Evolutionary conservation across 2,113 vertebrate species (phyloP), one percentile per base, ranked within the genome.

Genomic region (Leptocoma aspasia): DNA sequence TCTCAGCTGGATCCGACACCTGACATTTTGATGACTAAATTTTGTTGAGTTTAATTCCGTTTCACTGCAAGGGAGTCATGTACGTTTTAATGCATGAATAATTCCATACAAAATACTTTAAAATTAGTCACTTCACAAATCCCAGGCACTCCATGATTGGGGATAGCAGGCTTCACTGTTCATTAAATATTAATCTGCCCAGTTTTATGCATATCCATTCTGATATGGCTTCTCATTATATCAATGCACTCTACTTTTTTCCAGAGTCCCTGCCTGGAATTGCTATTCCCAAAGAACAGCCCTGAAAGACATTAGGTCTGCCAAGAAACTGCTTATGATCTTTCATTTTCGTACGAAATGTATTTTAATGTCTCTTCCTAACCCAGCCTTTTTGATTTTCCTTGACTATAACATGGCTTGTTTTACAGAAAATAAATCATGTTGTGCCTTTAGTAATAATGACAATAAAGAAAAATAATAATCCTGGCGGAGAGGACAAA

Each of bases 91-190:
- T 63, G 47, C 82, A 89, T 88, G 82, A 95, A 95, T 94, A 96
- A 97, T 89, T 96, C 69, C 89, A 83, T 90, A 70, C 42, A 80
- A 92, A 93, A 95, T 44, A 81, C 56, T 81, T 92, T 39, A 47
- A 96, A 95, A 96, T 94, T 70, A 93, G 80, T 65, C 96, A 83
- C 89, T 95, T 95, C 21, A 21, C 89, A 97, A 92, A 94, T 96
- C 92, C 94, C 82, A 90, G 79, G 71, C 94, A 77, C 89, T 86
- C 80, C 18, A 28, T 92, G 76, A 92, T 97, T 94, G 94, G 92
- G 72, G 89, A 92, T 50, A 93, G 89, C 79, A 93, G 90, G 39
- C 88, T 94, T 90, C 68, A 52, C 31, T 92, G 26, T 60, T 94
- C 77, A 84, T 96, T 92, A 96, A 97, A 92, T 89, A 94, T 96